These are phyloP conservation scores for Sesia apiformis DNA, from an alignment of 2,888 invertebrate genomes.

Conservation along the genomic window DNA sequence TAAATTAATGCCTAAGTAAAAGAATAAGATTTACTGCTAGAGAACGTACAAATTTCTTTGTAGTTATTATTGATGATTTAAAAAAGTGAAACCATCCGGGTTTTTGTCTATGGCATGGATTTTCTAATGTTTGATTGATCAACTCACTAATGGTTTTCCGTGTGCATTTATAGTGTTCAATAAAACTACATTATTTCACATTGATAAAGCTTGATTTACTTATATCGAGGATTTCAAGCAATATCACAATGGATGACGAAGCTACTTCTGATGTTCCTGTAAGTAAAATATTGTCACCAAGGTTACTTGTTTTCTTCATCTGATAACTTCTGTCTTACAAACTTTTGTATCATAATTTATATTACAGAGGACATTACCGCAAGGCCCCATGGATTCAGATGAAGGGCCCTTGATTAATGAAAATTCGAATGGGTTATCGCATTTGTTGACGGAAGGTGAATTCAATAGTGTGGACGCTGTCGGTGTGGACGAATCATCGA, in stretches of 20 bases:
- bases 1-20: too few relatives aligned
- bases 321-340: constrained; percentile 10
- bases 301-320: constrained; percentile 14
- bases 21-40: too few relatives aligned
- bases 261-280: constrained; percentile 59
- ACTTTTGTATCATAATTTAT: constrained; percentile 4
- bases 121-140: too few relatives aligned
- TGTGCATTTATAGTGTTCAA: too few relatives aligned
- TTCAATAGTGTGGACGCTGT: constrained; percentile 61
- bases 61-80: too few relatives aligned
- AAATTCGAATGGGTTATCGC: constrained; percentile 62
- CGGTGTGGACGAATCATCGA: constrained; percentile 58
- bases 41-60: too few relatives aligned
- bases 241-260: constrained; percentile 47
- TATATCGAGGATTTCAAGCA: neutral
- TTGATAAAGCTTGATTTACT: neutral
- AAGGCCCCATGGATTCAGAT: constrained; percentile 59
- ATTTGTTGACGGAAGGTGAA: constrained; percentile 60
- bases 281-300: constrained; percentile 8
- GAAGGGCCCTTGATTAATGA: constrained; percentile 63
- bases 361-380: constrained; percentile 55
- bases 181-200: too few relatives aligned
- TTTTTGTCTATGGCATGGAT: too few relatives aligned
- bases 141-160: too few relatives aligned
- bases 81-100: too few relatives aligned